Base-by-base conservation (phyloP, 2,113 vertebrate genomes). In the Sander vitreus region DNA sequence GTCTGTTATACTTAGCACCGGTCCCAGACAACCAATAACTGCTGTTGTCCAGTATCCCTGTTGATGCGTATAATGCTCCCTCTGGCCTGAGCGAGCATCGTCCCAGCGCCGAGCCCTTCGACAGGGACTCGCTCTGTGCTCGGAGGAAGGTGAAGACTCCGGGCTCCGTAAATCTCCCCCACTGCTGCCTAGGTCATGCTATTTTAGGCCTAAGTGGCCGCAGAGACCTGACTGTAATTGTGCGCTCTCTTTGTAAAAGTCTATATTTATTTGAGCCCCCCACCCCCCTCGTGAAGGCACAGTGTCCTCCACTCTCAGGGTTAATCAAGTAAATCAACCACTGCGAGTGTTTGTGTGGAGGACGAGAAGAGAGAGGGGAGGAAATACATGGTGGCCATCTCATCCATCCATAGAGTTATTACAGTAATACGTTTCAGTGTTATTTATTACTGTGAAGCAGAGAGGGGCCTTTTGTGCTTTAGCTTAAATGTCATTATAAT, bases 301-400 rank as follows among this genome's bases (percentile, higher is more conserved):
- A 58, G n/a, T 67, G 85, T 92, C 88, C 90, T 89, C 78, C 60
- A 18, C 66, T 84, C 66, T 84, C 80, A 78, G 88, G 82, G 72
- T 88, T 84, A 86, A 89, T 86, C 81, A 89, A 82, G 77, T 74
- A 64, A 77, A 79, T 76, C 54, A 82, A 65, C 11, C 18, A 50
- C 25, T n/a, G 59, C 39, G 18, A 63, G 21, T 43, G 45, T 83
- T 77, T 78, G 60, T 25, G 55, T 54, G 55, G 63, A 66, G 81
- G 82, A 67, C 4, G 8, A 39, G 16, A 11, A 66, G 67, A 53
- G 69, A 68, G 18, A 2, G 21, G 8, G 55, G 36, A 4, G 27
- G 43, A 48, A 53, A 62, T 43, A 30, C 66, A 62, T 3, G 2
- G 59, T 72, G 70, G 65, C 70, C 36, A 1, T 58, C 75, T 71